These are phyloP conservation scores for Erpobdella octoculata DNA, from an alignment of 2,888 invertebrate genomes.

Conservation along the genomic window DNA sequence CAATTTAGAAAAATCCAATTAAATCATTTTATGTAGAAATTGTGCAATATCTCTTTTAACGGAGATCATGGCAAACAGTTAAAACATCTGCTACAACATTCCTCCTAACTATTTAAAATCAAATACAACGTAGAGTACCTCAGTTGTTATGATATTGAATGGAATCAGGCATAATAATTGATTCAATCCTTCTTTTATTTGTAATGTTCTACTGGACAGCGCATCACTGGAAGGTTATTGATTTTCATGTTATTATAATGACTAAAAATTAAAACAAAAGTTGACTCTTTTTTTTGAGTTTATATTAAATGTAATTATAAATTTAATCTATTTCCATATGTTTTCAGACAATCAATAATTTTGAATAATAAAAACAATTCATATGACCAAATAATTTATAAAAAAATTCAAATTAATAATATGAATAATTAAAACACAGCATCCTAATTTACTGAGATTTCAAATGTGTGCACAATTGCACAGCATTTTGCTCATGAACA, in stretches of 20 bases:
- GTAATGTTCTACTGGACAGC: constrained; percentile 62
- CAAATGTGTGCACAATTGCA: not conserved
- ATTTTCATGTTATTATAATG: not conserved
- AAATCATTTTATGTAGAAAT: no score
- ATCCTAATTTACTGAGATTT: not conserved
- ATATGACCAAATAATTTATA: no score
- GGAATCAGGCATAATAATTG: constrained; percentile 90
- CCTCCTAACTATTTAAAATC: constrained; percentile 30
- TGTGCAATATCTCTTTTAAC: no score
- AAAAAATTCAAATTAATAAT: not conserved
- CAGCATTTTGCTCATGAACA: not conserved
- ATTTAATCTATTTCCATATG: no score
- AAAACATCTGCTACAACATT: no score
- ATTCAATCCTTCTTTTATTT: constrained; percentile 87
- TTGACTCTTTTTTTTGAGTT: no score
- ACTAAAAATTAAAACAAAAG: not conserved
- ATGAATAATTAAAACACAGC: not conserved
- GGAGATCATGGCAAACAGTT: no score
- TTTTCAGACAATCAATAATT: no score
- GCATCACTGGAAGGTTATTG: constrained; percentile 48
- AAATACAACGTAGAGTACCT: no score
- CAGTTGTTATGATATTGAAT: constrained; percentile 89
- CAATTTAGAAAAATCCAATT: no score
- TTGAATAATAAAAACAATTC: no score
- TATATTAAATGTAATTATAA: no score